phyloP scores from a whole-genome alignment of 2,888 invertebrate species.

The Stomorhina lunata region DNA sequence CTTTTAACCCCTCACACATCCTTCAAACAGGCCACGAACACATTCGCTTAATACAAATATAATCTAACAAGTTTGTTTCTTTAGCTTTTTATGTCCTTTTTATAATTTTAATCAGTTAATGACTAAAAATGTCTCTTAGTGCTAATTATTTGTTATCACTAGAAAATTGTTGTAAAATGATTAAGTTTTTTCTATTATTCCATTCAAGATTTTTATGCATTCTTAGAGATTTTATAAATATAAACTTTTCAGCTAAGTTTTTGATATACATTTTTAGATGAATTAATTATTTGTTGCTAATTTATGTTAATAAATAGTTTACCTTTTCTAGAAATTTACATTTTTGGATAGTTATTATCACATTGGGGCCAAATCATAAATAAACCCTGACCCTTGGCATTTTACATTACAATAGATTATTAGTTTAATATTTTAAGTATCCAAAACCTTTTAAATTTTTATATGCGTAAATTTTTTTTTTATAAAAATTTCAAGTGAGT shows the following conservation, averaged over 20 bases:
- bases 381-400: too few species aligned
- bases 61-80: constrained; percentile 16
- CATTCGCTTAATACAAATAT: constrained; percentile 23
- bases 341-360: too few species aligned
- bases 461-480: too few species aligned
- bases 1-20: constrained; percentile 7
- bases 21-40: background rate
- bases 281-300: too few species aligned
- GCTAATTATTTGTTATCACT: constrained; percentile 43
- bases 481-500: too few species aligned
- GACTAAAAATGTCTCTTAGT: constrained; percentile 30
- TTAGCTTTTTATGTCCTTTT: background rate
- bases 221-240: background rate
- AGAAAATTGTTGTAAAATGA: background rate
- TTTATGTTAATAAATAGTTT: background rate
- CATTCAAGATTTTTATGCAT: background rate
- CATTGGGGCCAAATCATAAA: too few species aligned
- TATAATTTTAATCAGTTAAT: constrained; percentile 53
- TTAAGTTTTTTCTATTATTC: background rate
- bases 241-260: background rate
- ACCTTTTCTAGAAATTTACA: too few species aligned
- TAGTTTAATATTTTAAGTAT: too few species aligned
- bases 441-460: too few species aligned
- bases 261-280: too few species aligned
- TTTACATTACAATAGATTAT: too few species aligned